Evolutionary conservation across 2,888 invertebrate species (phyloP).

Genomic region (Meiosimyza platycephala): DNA sequence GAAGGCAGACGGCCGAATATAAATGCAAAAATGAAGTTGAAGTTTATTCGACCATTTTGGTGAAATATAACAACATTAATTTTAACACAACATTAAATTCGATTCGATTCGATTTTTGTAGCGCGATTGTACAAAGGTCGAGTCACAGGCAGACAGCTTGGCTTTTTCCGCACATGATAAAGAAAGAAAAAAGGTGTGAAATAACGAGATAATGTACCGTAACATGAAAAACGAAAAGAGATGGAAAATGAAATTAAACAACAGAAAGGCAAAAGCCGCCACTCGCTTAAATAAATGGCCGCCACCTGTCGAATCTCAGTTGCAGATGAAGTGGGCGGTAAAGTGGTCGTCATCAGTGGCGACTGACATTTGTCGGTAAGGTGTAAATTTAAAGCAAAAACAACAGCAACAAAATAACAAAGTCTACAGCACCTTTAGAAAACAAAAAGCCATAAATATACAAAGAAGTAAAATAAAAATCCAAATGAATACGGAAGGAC

Average conservation of each 20-base stretch:
- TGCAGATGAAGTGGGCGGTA: neutral
- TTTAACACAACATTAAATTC: conserved; percentile 58
- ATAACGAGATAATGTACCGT: conserved; percentile 7
- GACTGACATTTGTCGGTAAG: conserved; percentile 20
- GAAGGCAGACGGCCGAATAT: conserved; percentile 35
- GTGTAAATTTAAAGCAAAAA: conserved; percentile 33
- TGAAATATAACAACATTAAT: conserved; percentile 66
- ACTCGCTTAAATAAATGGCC: conserved; percentile 23
- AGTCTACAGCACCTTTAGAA: conserved; percentile 9
- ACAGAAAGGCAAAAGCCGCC: neutral
- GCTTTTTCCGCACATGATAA: conserved; percentile 48
- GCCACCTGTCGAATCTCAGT: conserved; percentile 44
- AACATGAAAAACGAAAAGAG: neutral
- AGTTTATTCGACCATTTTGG: conserved; percentile 59
- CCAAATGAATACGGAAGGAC: neutral
- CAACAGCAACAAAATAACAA: conserved; percentile 29
- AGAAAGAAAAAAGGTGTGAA: conserved; percentile 58
- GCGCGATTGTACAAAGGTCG: too few relatives aligned
- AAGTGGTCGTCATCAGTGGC: neutral
- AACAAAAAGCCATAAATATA: conserved; percentile 30
- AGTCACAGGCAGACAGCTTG: too few relatives aligned
- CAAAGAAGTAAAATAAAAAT: conserved; percentile 35
- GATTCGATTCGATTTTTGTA: conserved; percentile 40
- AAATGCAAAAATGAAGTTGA: conserved; percentile 51
- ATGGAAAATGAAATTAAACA: neutral